Evolutionary conservation across 1,140 invertebrate genomes (phyloP).

Genomic region (Diprion similis): DNA sequence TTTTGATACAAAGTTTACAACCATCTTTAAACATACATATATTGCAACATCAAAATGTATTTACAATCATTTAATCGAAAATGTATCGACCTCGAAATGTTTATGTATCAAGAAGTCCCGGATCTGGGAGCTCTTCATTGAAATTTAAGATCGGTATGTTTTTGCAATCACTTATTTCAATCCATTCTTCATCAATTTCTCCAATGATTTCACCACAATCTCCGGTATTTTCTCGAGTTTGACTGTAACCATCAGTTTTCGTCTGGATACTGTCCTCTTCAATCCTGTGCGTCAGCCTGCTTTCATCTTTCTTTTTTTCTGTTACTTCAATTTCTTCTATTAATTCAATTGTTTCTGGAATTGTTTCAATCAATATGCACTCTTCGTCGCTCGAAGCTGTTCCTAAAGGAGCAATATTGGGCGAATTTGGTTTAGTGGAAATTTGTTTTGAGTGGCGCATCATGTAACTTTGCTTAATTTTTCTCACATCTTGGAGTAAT

Average conservation of each 20-base stretch:
- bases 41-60: conserved; percentile 20
- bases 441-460: too few species aligned
- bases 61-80: conserved; percentile 17
- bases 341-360: not conserved
- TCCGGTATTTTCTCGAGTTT: not conserved
- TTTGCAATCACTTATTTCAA: conserved; percentile 3
- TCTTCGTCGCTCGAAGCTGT: not conserved
- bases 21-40: conserved; percentile 22
- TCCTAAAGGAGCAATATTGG: not conserved
- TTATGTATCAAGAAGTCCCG: conserved; percentile 16
- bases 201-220: conserved; percentile 17
- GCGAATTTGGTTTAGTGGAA: too few species aligned
- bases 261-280: conserved; percentile 13
- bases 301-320: not conserved
- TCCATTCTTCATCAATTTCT: conserved; percentile 14
- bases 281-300: not conserved
- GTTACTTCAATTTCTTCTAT: not conserved
- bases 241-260: conserved; percentile 6
- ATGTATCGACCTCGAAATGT: conserved; percentile 15
- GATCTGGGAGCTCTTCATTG: not conserved
- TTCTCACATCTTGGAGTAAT: conserved; percentile 28
- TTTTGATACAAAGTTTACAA: not conserved
- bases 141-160: conserved; percentile 8
- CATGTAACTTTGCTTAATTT: conserved; percentile 23
- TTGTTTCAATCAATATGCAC: not conserved